Evolutionary conservation across 2,113 vertebrate species (phyloP).

Genomic region (Zootoca vivipara): DNA sequence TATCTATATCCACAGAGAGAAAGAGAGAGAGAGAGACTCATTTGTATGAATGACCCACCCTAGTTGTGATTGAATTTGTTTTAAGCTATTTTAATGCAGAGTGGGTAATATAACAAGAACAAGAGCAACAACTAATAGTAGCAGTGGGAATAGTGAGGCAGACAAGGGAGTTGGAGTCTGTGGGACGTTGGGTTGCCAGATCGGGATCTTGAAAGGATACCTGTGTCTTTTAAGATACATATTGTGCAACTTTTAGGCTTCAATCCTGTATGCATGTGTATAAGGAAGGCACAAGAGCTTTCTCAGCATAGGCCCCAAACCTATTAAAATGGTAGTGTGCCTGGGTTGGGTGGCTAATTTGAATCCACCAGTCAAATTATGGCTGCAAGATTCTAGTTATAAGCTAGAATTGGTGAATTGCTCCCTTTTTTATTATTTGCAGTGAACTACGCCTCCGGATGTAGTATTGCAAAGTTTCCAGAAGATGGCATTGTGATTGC

Average conservation of each 20-base stretch:
- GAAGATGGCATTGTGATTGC: conserved; percentile 95
- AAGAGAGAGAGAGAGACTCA: too few species aligned
- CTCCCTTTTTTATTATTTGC: conserved; percentile 23
- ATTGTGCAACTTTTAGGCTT: not conserved
- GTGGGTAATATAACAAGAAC: too few species aligned
- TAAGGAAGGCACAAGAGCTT: not conserved
- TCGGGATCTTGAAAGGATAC: too few species aligned
- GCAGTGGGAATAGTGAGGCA: not conserved
- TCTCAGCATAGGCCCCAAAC: not conserved
- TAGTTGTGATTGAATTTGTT: too few species aligned
- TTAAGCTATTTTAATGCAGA: too few species aligned
- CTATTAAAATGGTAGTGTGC: not conserved
- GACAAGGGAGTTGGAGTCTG: not conserved
- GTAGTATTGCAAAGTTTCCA: conserved; percentile 95
- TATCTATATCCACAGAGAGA: too few species aligned
- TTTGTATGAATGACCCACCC: too few species aligned
- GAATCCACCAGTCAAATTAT: not conserved
- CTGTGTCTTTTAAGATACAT: too few species aligned
- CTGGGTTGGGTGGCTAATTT: too few species aligned
- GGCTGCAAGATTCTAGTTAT: not conserved
- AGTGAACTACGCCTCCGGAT: conserved; percentile 99
- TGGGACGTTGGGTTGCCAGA: too few species aligned
- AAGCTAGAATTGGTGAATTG: not conserved
- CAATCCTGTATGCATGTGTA: not conserved
- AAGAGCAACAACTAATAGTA: too few species aligned